Evolutionary conservation across 2,113 vertebrate genomes (phyloP), one percentile per base, ranked within the genome.

Genomic region (Rhinopomastus cyanomelas): DNA sequence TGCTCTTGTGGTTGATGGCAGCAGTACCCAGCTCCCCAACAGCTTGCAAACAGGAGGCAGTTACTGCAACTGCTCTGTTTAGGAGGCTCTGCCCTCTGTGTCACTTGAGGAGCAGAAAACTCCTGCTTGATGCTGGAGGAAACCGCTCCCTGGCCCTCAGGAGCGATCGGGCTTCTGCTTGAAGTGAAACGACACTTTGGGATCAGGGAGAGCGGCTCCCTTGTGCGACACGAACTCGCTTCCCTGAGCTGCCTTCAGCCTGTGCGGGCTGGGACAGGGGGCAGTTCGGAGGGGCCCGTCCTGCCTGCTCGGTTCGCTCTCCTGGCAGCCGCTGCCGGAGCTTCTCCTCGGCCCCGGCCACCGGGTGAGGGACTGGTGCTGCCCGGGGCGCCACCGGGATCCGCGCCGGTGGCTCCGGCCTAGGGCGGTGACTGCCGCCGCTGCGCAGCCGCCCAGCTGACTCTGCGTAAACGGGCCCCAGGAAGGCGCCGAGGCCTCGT

Each of bases 391-490:
- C 27, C 3, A 26, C 46, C 16, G 46, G 46, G 46, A 16, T 8
- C 46, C 8, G 46, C 46, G 8, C 46, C 19, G 46, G 46, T 16
- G 8, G 46, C 46, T 48, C 46, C 46, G 16, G 46, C 52, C 26
- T 26, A 15, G 75, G 12, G 51, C 89, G 90, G 94, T 97, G 95
- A 42, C 91, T 90, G 91, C 96, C 97, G 96, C 93, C 88, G 83
- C 94, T 95, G 97, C 97, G 96, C 95, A 93, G 97, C 95, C 96
- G 97, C 97, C 96, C 96, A 96, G 97, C 97, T 97, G 93, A 97
- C 96, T 96, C 96, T 98, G 97, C 98, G 97, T 98, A 95, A 97
- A 96, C 97, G 97, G 97, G 96, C 96, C 95, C 92, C 94, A 96
- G 97, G 97, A 98, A 98, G 97, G 97, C 97, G 98, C 97, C 98